Evolutionary conservation across 2,797 vertebrate genomes (phyloP).

Genomic region (Yasuhikotakia modesta): DNA sequence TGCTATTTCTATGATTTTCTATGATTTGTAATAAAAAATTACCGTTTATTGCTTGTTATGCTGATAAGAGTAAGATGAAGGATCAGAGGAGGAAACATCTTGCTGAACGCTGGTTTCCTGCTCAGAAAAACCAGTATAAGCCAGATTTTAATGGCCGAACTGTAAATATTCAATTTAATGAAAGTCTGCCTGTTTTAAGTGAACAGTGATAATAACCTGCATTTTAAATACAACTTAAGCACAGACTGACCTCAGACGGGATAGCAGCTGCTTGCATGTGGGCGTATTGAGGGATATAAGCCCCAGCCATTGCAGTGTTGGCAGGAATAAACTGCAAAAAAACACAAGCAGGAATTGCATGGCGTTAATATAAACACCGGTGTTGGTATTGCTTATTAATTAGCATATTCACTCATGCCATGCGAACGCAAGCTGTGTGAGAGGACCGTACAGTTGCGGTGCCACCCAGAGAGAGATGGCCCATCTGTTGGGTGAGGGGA

Average conservation of each 20-base stretch:
- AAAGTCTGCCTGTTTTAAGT: neutral
- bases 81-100: conserved; percentile 95
- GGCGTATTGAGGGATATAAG: conserved; percentile 93
- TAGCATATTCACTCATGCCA: conserved; percentile 6
- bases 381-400: conserved; percentile 32
- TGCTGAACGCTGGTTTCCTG: conserved; percentile 90
- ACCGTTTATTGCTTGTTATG: conserved; percentile 98
- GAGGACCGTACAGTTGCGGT: conserved; percentile 87
- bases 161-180: neutral
- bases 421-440: conserved; percentile 48
- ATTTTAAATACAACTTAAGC: neutral
- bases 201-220: neutral
- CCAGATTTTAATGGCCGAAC: neutral
- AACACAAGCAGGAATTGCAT: conserved; percentile 5
- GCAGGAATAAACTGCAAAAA: conserved; percentile 91
- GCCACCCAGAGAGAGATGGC: conserved; percentile 95
- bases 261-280: conserved; percentile 89
- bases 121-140: conserved; percentile 69
- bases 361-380: conserved; percentile 39
- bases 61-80: conserved; percentile 94
- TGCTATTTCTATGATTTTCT: neutral
- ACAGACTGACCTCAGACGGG: conserved; percentile 79
- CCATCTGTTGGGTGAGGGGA: conserved; percentile 95
- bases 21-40: conserved; percentile 42
- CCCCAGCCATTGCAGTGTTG: conserved; percentile 92